These are phyloP conservation scores for Timandra comae DNA, from an alignment of 2,888 invertebrate species.

Conservation along the genomic window DNA sequence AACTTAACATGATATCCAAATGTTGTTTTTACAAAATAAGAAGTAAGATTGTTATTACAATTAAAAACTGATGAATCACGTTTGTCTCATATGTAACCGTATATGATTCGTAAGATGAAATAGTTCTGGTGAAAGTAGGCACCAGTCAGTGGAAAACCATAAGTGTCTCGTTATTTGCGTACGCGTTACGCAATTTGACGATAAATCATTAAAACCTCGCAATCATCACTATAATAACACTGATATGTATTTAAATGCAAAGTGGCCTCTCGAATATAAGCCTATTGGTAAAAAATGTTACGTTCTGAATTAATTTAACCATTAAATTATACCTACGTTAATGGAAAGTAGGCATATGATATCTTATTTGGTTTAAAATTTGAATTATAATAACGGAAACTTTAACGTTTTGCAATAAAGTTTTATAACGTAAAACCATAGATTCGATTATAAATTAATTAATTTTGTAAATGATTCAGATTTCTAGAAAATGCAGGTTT, in stretches of 20 bases:
- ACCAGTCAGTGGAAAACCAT: not conserved
- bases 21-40: too few relatives aligned
- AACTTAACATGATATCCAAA: too few relatives aligned
- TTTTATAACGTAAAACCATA: too few relatives aligned
- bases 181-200: constrained; percentile 7
- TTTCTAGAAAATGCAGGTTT: too few relatives aligned
- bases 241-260: too few relatives aligned
- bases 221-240: too few relatives aligned
- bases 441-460: too few relatives aligned
- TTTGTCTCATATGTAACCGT: not conserved
- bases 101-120: not conserved
- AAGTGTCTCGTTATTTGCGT: constrained; percentile 5
- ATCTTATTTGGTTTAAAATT: not conserved
- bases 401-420: too few relatives aligned
- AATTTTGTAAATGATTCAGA: too few relatives aligned
- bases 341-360: not conserved
- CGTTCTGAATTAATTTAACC: not conserved
- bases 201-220: constrained; percentile 5
- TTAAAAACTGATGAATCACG: constrained; percentile 1
- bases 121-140: constrained; percentile 1
- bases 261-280: too few relatives aligned
- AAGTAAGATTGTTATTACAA: too few relatives aligned
- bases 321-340: not conserved
- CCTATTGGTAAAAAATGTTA: not conserved
- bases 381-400: too few relatives aligned